These are phyloP conservation scores for Leptoteleia sp. DNA, from an alignment of 1,140 invertebrate species.

Conservation along the genomic window DNA sequence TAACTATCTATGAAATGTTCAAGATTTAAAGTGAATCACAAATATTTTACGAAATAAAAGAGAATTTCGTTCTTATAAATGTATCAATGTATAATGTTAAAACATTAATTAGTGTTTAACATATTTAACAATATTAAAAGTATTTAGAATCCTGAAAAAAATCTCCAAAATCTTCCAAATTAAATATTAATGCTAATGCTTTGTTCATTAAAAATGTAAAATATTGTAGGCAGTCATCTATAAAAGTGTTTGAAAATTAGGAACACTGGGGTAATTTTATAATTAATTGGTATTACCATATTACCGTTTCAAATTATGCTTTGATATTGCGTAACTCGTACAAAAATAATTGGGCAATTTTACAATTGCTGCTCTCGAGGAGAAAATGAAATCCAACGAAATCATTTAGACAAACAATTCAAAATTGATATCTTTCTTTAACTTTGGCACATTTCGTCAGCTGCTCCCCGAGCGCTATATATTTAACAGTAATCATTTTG, in stretches of 20 bases:
- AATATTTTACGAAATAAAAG: not conserved
- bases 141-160: no score
- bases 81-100: no score
- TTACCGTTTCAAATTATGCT: constrained; percentile 30
- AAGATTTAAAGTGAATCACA: not conserved
- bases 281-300: constrained; percentile 15
- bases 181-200: no score
- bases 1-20: constrained; percentile 1
- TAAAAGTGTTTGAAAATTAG: constrained; percentile 40
- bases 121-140: no score
- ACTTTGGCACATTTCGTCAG: constrained; percentile 33
- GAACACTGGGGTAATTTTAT: constrained; percentile 24
- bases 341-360: constrained; percentile 79
- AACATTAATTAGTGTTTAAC: no score
- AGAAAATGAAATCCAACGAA: constrained; percentile 44
- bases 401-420: not conserved
- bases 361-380: constrained; percentile 66
- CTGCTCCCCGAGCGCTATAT: constrained; percentile 60
- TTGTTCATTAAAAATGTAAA: no score
- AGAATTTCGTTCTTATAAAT: no score
- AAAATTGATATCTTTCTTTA: constrained; percentile 6
- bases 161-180: no score
- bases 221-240: constrained; percentile 34
- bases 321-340: constrained; percentile 71
- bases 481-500: constrained; percentile 71